These are phyloP conservation scores for Augiades crinisus DNA, from an alignment of 2,888 invertebrate species.

Conservation along the genomic window DNA sequence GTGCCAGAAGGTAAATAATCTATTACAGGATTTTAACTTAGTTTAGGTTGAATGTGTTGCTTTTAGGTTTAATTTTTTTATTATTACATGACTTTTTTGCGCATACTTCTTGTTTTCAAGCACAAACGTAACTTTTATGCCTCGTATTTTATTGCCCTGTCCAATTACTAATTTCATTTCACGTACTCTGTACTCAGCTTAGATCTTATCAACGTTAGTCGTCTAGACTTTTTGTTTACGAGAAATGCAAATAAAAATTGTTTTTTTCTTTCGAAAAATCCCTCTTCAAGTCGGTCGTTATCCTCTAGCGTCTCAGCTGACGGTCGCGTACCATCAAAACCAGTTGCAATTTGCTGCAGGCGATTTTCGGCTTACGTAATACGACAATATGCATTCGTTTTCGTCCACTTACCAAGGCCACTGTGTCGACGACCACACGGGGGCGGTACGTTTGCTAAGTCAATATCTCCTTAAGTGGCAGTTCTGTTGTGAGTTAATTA, in stretches of 20 bases:
- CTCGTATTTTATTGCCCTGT: constrained; percentile 10
- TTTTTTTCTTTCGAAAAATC: constrained; percentile 40
- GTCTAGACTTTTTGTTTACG: constrained; percentile 31
- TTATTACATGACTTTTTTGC: too few relatives aligned
- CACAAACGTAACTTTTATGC: constrained; percentile 9
- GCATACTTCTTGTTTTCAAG: not conserved
- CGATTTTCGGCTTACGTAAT: constrained; percentile 57
- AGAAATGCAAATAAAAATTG: constrained; percentile 27
- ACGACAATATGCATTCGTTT: constrained; percentile 59
- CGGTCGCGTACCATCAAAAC: constrained; percentile 51
- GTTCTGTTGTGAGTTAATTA: constrained; percentile 58
- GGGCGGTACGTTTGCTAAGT: constrained; percentile 61
- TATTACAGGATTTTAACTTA: too few relatives aligned
- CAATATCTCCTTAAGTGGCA: constrained; percentile 67
- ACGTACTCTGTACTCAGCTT: constrained; percentile 28
- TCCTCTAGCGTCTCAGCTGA: constrained; percentile 51
- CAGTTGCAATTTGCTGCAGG: constrained; percentile 66
- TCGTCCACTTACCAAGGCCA: constrained; percentile 53
- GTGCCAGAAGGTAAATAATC: too few relatives aligned
- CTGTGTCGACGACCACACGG: constrained; percentile 51
- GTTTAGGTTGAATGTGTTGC: too few relatives aligned
- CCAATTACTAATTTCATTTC: constrained; percentile 35
- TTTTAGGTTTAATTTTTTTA: too few relatives aligned
- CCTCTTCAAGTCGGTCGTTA: constrained; percentile 39
- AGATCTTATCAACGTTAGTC: constrained; percentile 28